Percentiles rank a stretch among this genome's conserved stretches.
Evolutionary conservation across 2,113 vertebrate genomes (phyloP).

Genomic region (Delphinus delphis): DNA sequence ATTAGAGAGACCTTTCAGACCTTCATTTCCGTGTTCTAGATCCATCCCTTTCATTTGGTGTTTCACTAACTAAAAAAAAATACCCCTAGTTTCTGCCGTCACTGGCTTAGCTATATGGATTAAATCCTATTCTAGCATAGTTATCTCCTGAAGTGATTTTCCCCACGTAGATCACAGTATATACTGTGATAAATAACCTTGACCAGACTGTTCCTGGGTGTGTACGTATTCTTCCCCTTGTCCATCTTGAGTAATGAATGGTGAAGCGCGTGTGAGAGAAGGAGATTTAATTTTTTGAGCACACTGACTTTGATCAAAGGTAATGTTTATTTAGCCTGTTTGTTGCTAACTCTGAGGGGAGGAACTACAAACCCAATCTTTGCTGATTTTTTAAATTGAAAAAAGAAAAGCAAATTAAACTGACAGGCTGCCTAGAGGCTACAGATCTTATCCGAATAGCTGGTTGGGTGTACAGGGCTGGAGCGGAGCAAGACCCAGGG

Average conservation of each 20-base stretch:
- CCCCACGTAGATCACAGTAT: background rate
- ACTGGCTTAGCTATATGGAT: background rate
- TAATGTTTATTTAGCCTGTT: background rate
- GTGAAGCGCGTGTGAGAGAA: background rate
- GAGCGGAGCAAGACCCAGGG: background rate
- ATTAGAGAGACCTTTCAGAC: background rate
- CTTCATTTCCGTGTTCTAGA: background rate
- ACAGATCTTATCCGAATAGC: background rate
- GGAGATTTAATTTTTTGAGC: background rate
- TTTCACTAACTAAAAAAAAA: conserved; percentile 8
- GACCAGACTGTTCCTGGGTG: background rate
- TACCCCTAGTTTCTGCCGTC: background rate
- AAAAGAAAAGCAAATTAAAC: background rate
- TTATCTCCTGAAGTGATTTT: background rate
- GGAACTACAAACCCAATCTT: background rate
- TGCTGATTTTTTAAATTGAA: background rate
- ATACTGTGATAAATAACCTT: background rate
- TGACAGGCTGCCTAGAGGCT: background rate
- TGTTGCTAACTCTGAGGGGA: background rate
- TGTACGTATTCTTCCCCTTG: background rate
- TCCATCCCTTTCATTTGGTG: background rate
- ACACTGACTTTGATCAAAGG: background rate
- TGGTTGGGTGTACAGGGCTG: background rate
- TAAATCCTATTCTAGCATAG: background rate
- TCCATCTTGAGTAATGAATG: background rate